Evolutionary conservation across 2,888 invertebrate genomes (phyloP).

Genomic region (Ceraclea dissimilis): DNA sequence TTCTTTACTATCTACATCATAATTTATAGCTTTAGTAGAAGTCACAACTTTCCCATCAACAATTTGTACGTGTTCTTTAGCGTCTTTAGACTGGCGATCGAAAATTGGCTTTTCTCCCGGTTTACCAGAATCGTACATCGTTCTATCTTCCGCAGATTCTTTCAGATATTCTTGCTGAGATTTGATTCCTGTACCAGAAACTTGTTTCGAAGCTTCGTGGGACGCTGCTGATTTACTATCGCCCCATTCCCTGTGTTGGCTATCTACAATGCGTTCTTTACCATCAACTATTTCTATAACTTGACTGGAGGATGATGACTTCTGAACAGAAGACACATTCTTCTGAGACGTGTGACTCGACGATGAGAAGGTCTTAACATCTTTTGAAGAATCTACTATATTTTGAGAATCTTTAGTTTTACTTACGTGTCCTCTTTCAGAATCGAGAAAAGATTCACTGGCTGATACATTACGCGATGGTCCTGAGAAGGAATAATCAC

Average conservation of each 20-base stretch:
- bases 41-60: slow-evolving; percentile 30
- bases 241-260: slow-evolving; percentile 52
- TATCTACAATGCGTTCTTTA: slow-evolving; percentile 54
- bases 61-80: slow-evolving; percentile 29
- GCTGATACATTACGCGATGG: slow-evolving; percentile 35
- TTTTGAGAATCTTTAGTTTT: slow-evolving; percentile 27
- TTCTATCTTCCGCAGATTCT: slow-evolving; percentile 47
- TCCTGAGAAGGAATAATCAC: slow-evolving; percentile 33
- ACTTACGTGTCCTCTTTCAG: slow-evolving; percentile 35
- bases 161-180: slow-evolving; percentile 49
- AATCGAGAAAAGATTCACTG: slow-evolving; percentile 40
- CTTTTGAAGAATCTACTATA: slow-evolving; percentile 19
- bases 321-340: slow-evolving; percentile 48
- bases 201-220: slow-evolving; percentile 48
- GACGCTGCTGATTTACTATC: slow-evolving; percentile 41
- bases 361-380: slow-evolving; percentile 38
- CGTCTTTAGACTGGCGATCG: slow-evolving; percentile 18
- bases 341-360: slow-evolving; percentile 43
- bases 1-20: slow-evolving; percentile 12
- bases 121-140: slow-evolving; percentile 50
- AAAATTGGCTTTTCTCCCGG: slow-evolving; percentile 42
- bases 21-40: slow-evolving; percentile 28
- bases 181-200: slow-evolving; percentile 50
- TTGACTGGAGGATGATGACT: slow-evolving; percentile 57
- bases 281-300: slow-evolving; percentile 59